Conservation (phyloP, 2,888 invertebrate species). For the Callinectes sapidus region DNA sequence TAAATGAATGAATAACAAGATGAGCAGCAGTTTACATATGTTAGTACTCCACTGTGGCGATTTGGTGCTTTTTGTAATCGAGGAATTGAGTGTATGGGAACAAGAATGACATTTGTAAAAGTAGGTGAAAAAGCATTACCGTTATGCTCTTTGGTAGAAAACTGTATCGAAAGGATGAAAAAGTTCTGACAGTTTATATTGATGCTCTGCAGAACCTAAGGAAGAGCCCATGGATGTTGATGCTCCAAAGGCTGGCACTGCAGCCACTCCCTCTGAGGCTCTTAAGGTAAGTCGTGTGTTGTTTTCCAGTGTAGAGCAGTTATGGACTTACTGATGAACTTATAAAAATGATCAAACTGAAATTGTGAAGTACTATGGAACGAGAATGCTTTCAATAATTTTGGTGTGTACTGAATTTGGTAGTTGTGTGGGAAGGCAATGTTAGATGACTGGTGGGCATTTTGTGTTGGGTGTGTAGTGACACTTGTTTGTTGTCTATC, state of each 20-base stretch:
- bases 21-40: not conserved
- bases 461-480: too few species aligned
- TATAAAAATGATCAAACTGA: too few species aligned
- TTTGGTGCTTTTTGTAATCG: not conserved
- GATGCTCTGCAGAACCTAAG: conserved; percentile 48
- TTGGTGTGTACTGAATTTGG: too few species aligned
- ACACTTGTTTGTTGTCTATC: too few species aligned
- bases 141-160: too few species aligned
- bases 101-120: too few species aligned
- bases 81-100: not conserved
- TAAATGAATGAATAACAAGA: too few species aligned
- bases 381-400: too few species aligned
- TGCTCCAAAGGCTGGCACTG: conserved; percentile 22
- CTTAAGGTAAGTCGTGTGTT: not conserved
- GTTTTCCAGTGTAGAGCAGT: not conserved
- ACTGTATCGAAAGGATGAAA: not conserved
- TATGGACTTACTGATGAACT: not conserved
- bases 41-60: not conserved
- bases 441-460: too few species aligned
- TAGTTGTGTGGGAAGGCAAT: too few species aligned
- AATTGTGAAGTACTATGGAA: too few species aligned
- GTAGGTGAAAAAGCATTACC: too few species aligned
- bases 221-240: conserved; percentile 73
- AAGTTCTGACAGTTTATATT: not conserved
- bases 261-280: conserved; percentile 38